Evolutionary conservation across 2,888 invertebrate genomes (phyloP), one percentile per base, ranked within the genome.

Genomic region (Papilio protenor): DNA sequence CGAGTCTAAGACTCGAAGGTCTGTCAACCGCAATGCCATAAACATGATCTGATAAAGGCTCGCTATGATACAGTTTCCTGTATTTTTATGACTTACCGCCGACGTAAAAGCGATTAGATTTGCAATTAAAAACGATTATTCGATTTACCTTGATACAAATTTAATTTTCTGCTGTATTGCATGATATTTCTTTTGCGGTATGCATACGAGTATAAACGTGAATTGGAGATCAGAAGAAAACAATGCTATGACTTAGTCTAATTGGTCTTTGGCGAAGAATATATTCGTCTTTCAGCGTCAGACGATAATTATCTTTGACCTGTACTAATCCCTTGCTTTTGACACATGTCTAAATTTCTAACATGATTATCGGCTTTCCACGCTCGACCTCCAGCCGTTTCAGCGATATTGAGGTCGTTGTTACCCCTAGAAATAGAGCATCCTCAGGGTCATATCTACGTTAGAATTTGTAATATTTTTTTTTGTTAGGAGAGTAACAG

Each of bases 1-100:
- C 73, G 59, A 77, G 73, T 18, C 73, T 2, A n/a, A 23, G 14
- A 57, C 69, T 45, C 73, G 77, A 77, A 77, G 73, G 77, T 33
- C 76, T 70, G 18, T 11, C 59, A 47, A 47, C 70, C 76, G 70
- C 70, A 76, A 59, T 76, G 47, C 70, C 70, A 59, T 70, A 57
- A 57, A 70, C 18, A 72, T 73, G 52, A 77, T 77, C 73, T 45
- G 73, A 73, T 73, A 45, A 73, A 76, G 16, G 49, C 64, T 45
- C 12, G 61, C 21, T 33, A 66, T 55, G 45, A 73, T 55, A 66
- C 66, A 66, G 45, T 77, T 77, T 77, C 64, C 73, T 73, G 66
- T 73, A 57, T 75, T 69, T 75, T 76, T 75, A 66, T 16, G 73
- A 73, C 73, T 64, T 64, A 33, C 64, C 23, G 33, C n/a, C 40